phyloP scores from a whole-genome alignment of 2,888 invertebrate species.

The Lysandra bellargus region DNA sequence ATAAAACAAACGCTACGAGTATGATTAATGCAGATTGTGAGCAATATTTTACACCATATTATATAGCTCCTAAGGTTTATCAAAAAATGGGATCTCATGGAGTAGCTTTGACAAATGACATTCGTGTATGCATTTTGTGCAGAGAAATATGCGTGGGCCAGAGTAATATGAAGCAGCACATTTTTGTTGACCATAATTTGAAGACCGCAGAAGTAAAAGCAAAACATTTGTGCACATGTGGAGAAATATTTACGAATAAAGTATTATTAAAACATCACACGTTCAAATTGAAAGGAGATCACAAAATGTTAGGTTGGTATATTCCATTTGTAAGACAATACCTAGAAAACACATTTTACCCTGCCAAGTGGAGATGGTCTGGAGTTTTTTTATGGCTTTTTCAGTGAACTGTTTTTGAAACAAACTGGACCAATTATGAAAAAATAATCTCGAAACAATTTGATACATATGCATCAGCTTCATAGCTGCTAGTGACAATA shows the following conservation, averaged over 20 bases:
- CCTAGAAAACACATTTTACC: not conserved
- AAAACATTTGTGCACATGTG: conserved; percentile 51
- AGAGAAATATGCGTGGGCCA: conserved; percentile 49
- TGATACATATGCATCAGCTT: not conserved
- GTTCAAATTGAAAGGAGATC: conserved; percentile 47
- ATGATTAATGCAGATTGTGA: not conserved
- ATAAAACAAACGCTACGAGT: conserved; percentile 36
- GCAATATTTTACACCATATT: conserved; percentile 39
- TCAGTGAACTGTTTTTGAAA: not conserved
- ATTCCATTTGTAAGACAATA: not conserved
- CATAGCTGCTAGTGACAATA: not conserved
- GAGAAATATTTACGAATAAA: conserved; percentile 51
- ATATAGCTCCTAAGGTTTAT: conserved; percentile 32
- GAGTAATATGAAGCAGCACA: conserved; percentile 45
- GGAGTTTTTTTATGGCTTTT: not conserved
- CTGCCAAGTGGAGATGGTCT: not conserved
- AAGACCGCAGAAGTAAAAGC: conserved; percentile 30
- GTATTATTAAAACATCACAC: conserved; percentile 59
- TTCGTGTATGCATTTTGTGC: conserved; percentile 57
- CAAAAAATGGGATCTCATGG: conserved; percentile 45
- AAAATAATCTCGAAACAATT: not conserved
- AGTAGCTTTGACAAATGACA: conserved; percentile 40
- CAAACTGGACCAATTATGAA: not conserved
- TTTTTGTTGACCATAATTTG: conserved; percentile 44
- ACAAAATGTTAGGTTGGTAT: conserved; percentile 34